These are phyloP conservation scores for Melanaphis sacchari DNA, from an alignment of 1,140 invertebrate genomes.

Conservation along the genomic window DNA sequence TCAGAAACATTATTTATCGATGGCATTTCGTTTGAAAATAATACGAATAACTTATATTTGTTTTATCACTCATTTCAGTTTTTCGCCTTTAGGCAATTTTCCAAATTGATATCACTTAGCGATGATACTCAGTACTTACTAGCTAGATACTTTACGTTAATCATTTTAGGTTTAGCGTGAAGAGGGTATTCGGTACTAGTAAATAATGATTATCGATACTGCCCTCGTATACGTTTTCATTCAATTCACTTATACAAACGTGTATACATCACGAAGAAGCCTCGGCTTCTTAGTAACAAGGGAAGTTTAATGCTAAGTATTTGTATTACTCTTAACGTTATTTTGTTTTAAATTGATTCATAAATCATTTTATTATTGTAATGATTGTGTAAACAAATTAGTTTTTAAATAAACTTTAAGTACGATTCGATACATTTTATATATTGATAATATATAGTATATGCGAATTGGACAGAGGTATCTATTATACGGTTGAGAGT, in stretches of 20 bases:
- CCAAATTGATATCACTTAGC: background rate
- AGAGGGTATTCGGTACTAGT: background rate
- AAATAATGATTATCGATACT: background rate
- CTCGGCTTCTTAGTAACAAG: background rate
- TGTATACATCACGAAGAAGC: background rate
- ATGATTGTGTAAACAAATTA: background rate
- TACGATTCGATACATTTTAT: background rate
- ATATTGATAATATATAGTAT: background rate
- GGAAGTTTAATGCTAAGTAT: background rate
- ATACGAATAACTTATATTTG: conserved; percentile 38
- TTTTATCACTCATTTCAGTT: conserved; percentile 42
- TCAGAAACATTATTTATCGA: conserved; percentile 21
- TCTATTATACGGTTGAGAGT: too few species aligned
- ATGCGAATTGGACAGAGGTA: background rate
- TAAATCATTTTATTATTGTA: background rate
- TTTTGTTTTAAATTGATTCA: background rate
- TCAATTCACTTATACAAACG: background rate
- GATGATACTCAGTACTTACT: background rate
- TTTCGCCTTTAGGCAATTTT: background rate
- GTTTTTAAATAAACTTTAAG: background rate
- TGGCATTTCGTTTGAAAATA: background rate
- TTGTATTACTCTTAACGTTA: background rate
- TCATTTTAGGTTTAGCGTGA: background rate
- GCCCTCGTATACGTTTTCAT: background rate
- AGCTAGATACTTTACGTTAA: conserved; percentile 17